These are phyloP conservation scores for Sesia apiformis DNA, from an alignment of 2,888 invertebrate species.

Conservation along the genomic window DNA sequence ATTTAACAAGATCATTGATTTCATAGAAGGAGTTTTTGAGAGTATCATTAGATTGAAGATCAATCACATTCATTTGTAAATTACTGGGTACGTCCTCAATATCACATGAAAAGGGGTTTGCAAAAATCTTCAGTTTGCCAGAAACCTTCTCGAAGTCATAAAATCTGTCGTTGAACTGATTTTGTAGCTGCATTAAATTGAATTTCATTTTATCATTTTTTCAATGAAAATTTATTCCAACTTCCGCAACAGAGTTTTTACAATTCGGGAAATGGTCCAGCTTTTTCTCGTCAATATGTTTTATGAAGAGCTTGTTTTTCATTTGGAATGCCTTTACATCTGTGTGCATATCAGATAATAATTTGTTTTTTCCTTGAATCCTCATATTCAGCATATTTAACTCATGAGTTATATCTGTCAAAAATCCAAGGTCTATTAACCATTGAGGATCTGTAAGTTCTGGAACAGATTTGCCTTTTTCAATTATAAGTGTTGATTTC, in stretches of 20 bases:
- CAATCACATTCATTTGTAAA: conserved; percentile 1
- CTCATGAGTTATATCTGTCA: conserved; percentile 4
- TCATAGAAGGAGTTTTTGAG: not conserved
- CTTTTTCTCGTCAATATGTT: conserved; percentile 1
- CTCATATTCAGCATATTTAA: conserved; percentile 3
- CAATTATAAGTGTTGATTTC: conserved; percentile 2
- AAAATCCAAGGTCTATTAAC: conserved; percentile 2
- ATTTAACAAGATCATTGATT: conserved; percentile 6
- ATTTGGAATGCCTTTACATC: conserved; percentile 3
- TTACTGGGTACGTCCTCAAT: conserved; percentile 4
- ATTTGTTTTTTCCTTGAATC: conserved; percentile 2
- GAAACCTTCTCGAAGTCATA: conserved; percentile 8
- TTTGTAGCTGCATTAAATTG: conserved; percentile 5
- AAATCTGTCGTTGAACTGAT: conserved; percentile 7
- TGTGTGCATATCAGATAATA: conserved; percentile 7
- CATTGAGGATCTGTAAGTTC: conserved; percentile 1
- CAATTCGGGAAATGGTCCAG: conserved; percentile 4
- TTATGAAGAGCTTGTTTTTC: conserved; percentile 1
- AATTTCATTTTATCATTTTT: not conserved
- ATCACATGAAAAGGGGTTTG: conserved; percentile 11
- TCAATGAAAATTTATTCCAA: conserved; percentile 3
- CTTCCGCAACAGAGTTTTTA: not conserved
- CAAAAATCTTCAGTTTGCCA: conserved; percentile 8
- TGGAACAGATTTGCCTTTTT: not conserved
- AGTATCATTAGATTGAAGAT: not conserved